Conservation (phyloP, 2,888 invertebrate species). For the Odiellus spinosus region DNA sequence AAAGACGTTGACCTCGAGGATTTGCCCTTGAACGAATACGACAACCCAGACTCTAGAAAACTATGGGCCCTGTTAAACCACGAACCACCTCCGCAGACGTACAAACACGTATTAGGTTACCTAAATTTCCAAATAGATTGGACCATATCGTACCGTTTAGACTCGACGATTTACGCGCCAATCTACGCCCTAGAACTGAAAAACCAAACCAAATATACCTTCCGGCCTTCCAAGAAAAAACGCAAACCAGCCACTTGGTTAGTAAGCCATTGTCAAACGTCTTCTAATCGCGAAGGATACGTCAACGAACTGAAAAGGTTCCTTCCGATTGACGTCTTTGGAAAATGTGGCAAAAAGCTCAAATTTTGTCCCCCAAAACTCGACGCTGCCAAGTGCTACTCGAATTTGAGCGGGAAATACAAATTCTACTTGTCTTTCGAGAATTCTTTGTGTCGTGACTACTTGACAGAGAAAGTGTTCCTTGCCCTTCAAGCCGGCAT, state of each 20-base stretch:
- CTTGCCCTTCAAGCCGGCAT: slow-evolving; percentile 9
- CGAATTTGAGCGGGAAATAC: slow-evolving; percentile 11
- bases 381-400: slow-evolving; percentile 4
- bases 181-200: slow-evolving; percentile 2
- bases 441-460: slow-evolving; percentile 17
- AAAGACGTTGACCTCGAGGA: slow-evolving; percentile 12
- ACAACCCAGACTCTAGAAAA: slow-evolving; percentile 8
- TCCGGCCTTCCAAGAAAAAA: slow-evolving; percentile 2
- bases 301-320: slow-evolving; percentile 12
- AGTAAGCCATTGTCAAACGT: slow-evolving; percentile 19
- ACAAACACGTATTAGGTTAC: slow-evolving; percentile 6
- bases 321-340: slow-evolving; percentile 18
- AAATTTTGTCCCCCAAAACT: slow-evolving; percentile 1
- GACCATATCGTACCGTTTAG: slow-evolving; percentile 13
- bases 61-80: slow-evolving; percentile 17
- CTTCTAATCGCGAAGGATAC: slow-evolving; percentile 16
- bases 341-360: slow-evolving; percentile 15
- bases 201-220: neutral
- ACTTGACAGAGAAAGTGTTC: slow-evolving; percentile 19
- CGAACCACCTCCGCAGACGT: slow-evolving; percentile 18
- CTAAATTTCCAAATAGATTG: slow-evolving; percentile 12
- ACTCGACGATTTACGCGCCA: slow-evolving; percentile 7
- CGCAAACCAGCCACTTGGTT: slow-evolving; percentile 17
- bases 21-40: slow-evolving; percentile 9
- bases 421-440: slow-evolving; percentile 18